phyloP scores from a whole-genome alignment of 2,113 vertebrate genomes.

The Xenus cinereus region DNA sequence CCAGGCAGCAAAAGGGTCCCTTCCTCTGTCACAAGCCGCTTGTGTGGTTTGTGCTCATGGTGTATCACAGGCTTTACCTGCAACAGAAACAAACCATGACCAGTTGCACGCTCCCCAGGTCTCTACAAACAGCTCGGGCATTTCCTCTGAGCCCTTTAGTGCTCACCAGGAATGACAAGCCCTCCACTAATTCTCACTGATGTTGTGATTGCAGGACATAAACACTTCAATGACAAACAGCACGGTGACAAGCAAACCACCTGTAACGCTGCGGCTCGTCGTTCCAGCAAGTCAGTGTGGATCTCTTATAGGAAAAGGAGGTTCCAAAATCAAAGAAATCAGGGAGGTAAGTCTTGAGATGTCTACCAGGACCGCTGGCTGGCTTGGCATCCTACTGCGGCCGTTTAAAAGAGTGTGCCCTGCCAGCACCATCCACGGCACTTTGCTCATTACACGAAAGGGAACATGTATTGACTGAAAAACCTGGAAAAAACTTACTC shows the following conservation, averaged over 20 bases:
- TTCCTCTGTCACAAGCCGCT: neutral
- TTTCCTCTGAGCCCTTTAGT: neutral
- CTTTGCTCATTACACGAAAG: fast-evolving
- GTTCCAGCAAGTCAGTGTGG: conserved; percentile 92
- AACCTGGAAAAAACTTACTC: neutral
- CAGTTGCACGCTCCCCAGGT: neutral
- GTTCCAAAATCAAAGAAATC: conserved; percentile 96
- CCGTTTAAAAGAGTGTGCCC: neutral
- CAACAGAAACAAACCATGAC: neutral
- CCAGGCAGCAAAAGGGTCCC: neutral
- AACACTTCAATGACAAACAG: conserved; percentile 91
- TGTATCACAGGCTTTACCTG: fast-evolving
- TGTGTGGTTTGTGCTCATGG: fast-evolving
- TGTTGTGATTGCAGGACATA: conserved; percentile 83
- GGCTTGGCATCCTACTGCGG: neutral
- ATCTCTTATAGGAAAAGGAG: conserved; percentile 93
- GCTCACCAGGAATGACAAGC: neutral
- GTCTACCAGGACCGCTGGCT: neutral
- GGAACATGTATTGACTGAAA: neutral
- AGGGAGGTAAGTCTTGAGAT: conserved; percentile 81
- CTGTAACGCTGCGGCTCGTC: conserved; percentile 89
- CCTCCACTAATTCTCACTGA: neutral
- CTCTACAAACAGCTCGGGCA: neutral
- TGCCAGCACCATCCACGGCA: neutral
- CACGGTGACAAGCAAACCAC: conserved; percentile 89